These are phyloP conservation scores for Mionectes macconnelli DNA, from an alignment of 2,113 vertebrate species.

Conservation along the genomic window DNA sequence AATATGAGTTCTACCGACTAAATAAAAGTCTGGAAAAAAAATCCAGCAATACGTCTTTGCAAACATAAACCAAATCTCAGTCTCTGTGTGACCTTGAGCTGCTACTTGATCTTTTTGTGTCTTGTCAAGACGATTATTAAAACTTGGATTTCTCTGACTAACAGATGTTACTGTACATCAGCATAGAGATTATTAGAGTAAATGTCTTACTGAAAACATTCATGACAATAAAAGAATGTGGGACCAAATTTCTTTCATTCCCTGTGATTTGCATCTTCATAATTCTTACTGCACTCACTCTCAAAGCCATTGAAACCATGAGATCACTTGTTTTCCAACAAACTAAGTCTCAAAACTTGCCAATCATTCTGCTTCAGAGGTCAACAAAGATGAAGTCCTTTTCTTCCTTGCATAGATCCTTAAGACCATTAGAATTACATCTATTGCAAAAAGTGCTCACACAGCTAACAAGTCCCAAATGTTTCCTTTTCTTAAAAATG, in stretches of 20 bases:
- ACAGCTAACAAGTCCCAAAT: slow-evolving; percentile 74
- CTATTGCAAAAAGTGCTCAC: slow-evolving; percentile 26
- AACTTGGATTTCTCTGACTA: slow-evolving; percentile 13
- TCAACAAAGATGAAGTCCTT: slow-evolving; percentile 54
- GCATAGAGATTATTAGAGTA: background rate
- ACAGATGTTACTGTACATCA: slow-evolving; percentile 44
- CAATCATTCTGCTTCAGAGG: slow-evolving; percentile 50
- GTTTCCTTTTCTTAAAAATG: slow-evolving; percentile 64
- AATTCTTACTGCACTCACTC: slow-evolving; percentile 51
- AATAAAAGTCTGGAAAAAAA: background rate
- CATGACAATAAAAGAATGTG: background rate
- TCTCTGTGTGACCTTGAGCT: slow-evolving; percentile 41
- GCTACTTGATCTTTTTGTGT: slow-evolving; percentile 14
- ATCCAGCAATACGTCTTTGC: slow-evolving; percentile 34
- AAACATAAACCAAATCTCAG: slow-evolving; percentile 21
- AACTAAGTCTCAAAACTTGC: slow-evolving; percentile 52
- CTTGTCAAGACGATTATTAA: slow-evolving; percentile 47
- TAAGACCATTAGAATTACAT: slow-evolving; percentile 54
- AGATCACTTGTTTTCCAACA: slow-evolving; percentile 73
- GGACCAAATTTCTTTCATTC: slow-evolving; percentile 57
- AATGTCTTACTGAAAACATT: slow-evolving; percentile 1
- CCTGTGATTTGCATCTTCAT: slow-evolving; percentile 51
- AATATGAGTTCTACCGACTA: background rate
- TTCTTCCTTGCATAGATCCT: slow-evolving; percentile 41
- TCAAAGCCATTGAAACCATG: slow-evolving; percentile 60